phyloP scores from a whole-genome alignment of 2,888 invertebrate species.

The Metacarcinus magister region DNA sequence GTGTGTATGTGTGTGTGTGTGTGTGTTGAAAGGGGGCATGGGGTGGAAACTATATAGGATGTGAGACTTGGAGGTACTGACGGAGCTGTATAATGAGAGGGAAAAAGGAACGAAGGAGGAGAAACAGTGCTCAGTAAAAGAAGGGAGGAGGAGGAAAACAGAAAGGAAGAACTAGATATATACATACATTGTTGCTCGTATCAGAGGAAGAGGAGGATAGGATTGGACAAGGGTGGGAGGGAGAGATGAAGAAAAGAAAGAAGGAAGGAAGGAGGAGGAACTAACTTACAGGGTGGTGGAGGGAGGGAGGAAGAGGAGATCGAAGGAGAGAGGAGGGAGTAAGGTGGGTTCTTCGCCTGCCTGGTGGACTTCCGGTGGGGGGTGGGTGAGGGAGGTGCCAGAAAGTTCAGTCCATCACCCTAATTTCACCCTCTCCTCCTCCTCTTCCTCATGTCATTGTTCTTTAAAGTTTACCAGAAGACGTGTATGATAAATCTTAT shows the following conservation, averaged over 20 bases:
- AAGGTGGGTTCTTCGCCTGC: slow-evolving; percentile 28
- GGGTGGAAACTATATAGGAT: neutral
- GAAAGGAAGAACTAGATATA: neutral
- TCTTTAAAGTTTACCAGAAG: neutral
- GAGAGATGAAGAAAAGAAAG: neutral
- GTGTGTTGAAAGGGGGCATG: neutral
- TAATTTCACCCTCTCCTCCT: neutral
- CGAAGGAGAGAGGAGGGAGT: neutral
- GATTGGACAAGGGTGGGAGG: neutral
- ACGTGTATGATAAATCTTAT: neutral
- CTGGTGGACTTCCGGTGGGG: slow-evolving; percentile 41
- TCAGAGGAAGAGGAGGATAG: neutral
- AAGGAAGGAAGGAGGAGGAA: neutral
- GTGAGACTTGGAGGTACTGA: neutral
- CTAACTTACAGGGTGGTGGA: neutral
- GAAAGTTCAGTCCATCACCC: slow-evolving; percentile 19
- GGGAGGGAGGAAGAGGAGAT: neutral
- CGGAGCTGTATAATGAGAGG: neutral
- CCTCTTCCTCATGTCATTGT: neutral
- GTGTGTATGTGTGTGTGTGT: neutral
- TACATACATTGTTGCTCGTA: neutral
- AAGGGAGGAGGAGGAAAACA: neutral
- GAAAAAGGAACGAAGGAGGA: neutral
- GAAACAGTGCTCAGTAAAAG: neutral
- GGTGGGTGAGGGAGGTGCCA: neutral